Evolutionary conservation across 2,888 invertebrate species (phyloP), one percentile per base, ranked within the genome.

Genomic region (Pristionchus fissidentatus): DNA sequence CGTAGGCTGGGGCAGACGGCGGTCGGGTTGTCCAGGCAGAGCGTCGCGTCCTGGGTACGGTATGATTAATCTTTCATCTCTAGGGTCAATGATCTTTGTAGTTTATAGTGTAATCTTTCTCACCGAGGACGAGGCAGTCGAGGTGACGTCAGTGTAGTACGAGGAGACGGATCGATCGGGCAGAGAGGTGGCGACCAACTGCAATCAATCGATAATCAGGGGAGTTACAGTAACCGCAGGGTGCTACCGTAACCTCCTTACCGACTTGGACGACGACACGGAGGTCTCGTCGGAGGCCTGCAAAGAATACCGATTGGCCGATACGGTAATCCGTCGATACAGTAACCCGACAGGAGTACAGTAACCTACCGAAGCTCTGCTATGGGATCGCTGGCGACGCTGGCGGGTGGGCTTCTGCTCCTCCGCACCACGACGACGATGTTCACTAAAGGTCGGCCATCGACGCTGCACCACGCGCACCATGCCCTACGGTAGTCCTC

Each of bases 221-320:
- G n/a, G n/a, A n/a, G n/a, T n/a, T n/a, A n/a, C n/a, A n/a, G n/a
- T n/a, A n/a, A n/a, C n/a, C n/a, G n/a, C n/a, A n/a, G n/a, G n/a
- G n/a, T n/a, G n/a, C 32, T 62, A 62, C 35, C 29, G 60, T 62
- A 62, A n/a, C n/a, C n/a, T n/a, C n/a, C 60, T 32, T 35, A 62
- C 60, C 35, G 60, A 62, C 32, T 62, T 62, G 32, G 60, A 62
- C 60, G 60, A 35, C 60, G 60, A 62, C 60, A 62, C 60, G 29
- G 13, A 15, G n/a, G 19, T 35, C 32, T 62, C 60, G 32, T 32
- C 32, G 35, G 60, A 62, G 60, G 35, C 32, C 60, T 62, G 60
- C 7, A 62, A n/a, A n/a, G n/a, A n/a, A n/a, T n/a, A 62, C 26
- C 57, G 22, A 62, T 62, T 35, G 35, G 35, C 35, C 52, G 22